A percentile compares a stretch with the other conserved stretches of the same genome.
These are phyloP conservation scores for Lanius ludovicianus DNA, from an alignment of 2,113 vertebrate genomes.

Conservation along the genomic window DNA sequence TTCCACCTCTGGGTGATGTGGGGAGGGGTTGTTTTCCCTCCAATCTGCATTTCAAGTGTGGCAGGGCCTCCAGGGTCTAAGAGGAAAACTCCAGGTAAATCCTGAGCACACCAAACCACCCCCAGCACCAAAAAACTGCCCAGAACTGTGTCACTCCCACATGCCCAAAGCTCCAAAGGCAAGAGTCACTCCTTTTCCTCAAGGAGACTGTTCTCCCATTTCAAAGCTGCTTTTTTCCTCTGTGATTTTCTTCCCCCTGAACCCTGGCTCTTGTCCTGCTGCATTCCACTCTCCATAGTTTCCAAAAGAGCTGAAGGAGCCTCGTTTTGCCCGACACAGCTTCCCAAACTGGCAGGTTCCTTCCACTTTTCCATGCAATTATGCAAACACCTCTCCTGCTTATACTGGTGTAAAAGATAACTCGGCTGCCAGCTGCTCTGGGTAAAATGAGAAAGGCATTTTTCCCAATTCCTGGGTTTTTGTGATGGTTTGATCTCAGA, in stretches of 20 bases:
- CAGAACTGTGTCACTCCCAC: neutral
- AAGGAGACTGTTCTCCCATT: neutral
- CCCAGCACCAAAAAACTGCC: neutral
- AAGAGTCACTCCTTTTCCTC: neutral
- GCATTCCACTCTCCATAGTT: neutral
- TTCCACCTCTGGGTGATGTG: neutral
- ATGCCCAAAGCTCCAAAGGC: neutral
- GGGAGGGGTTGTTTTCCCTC: neutral
- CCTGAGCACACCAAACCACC: neutral
- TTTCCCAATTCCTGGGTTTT: neutral
- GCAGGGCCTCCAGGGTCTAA: neutral
- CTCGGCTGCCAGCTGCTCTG: neutral
- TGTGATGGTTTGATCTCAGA: neutral
- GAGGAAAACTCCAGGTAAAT: neutral
- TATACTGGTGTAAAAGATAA: neutral
- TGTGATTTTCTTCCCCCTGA: rapidly evolving
- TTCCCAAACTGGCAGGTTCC: neutral
- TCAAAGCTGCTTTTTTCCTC: neutral
- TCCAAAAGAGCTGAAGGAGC: neutral
- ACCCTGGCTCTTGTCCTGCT: neutral
- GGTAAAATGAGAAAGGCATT: neutral
- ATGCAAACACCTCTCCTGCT: constrained; percentile 12
- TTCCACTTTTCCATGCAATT: constrained; percentile 17
- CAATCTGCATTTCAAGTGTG: neutral
- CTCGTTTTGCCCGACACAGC: constrained; percentile 16